Evolutionary conservation across 1,140 invertebrate species (phyloP), one percentile per base, ranked within the genome.

Genomic region (Scaptomyza pallida): DNA sequence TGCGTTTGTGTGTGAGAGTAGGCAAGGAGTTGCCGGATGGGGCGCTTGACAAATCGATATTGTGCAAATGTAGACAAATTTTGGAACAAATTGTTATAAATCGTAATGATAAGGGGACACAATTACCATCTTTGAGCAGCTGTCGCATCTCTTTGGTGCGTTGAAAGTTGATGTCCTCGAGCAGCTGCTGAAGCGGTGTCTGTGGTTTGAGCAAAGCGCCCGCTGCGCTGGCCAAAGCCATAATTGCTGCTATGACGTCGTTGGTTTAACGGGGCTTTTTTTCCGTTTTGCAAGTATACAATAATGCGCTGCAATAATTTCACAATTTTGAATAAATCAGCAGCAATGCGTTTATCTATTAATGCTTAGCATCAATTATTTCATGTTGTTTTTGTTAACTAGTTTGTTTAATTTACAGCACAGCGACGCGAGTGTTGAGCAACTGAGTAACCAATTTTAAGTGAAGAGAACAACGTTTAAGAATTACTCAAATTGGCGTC

Each of bases 141-240:
- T 97, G 96, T 41, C 96, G 92, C 94, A 97, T 96, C 92, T 98
- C 96, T 91, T 97, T 97, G 4, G 96, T 96, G 51, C 97, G 93
- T 90, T 97, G 96, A 85, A 97, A 97, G 90, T 96, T 97, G 64
- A 98, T 97, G 91, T 98, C 97, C 83, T 97, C 96, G 15, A 98
- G 92, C 17, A 98, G 92, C 80, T 97, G 96, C 88, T 97, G 96
- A 65, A 97, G 91, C 17, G 89, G 85, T n/a, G 95, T 96, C 12
- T 95, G 94, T 23, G 94, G 93, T 85, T 94, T 94, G 35, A 95
- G 81, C 41, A 94, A 92, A 44, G 92, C 92, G 8, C 93, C 93
- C 23, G 93, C 92, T 23, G 94, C 93, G 70, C 92, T 93, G 71
- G 93, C 93, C 78, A 94, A 91, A 74, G 94, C 93, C 94, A 94